These are phyloP conservation scores for Serrognathus titanus DNA, from an alignment of 2,888 invertebrate genomes.

Conservation along the genomic window DNA sequence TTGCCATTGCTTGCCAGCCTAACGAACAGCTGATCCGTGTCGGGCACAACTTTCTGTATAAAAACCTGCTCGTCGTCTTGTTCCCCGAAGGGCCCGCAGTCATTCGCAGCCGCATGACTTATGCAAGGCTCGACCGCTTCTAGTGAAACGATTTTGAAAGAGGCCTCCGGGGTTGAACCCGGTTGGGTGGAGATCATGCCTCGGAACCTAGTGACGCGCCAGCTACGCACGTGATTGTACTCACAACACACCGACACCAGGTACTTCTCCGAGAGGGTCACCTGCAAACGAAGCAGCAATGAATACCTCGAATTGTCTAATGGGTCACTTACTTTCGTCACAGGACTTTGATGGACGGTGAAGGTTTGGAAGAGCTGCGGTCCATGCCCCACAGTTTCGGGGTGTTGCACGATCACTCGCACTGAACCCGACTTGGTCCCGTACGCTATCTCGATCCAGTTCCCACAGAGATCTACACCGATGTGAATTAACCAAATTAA, in stretches of 20 bases:
- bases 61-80: slow-evolving; percentile 98
- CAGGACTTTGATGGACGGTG: slow-evolving; percentile 93
- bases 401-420: slow-evolving; percentile 96
- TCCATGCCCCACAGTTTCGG: slow-evolving; percentile 97
- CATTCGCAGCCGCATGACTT: slow-evolving; percentile 62
- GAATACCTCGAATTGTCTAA: not conserved
- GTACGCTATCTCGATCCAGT: slow-evolving; percentile 99
- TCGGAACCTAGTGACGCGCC: slow-evolving; percentile 94
- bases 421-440: slow-evolving; percentile 95
- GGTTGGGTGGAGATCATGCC: slow-evolving; percentile 99
- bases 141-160: slow-evolving; percentile 91
- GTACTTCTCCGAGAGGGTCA: slow-evolving; percentile 92
- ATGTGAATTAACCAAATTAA: slow-evolving; percentile 10
- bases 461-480: slow-evolving; percentile 87
- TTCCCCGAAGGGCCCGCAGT: slow-evolving; percentile 91
- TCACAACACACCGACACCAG: slow-evolving; percentile 95
- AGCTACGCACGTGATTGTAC: slow-evolving; percentile 96
- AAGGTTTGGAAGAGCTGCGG: slow-evolving; percentile 98
- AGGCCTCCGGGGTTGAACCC: slow-evolving; percentile 94
- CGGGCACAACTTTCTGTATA: slow-evolving; percentile 96
- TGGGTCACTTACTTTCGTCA: slow-evolving; percentile 70
- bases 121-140: slow-evolving; percentile 64
- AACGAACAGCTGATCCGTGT: slow-evolving; percentile 92
- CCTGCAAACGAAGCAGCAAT: slow-evolving; percentile 54
- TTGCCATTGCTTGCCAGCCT: slow-evolving; percentile 93